These are phyloP conservation scores for Bombus sylvicola DNA, from an alignment of 1,140 invertebrate species.

Conservation along the genomic window DNA sequence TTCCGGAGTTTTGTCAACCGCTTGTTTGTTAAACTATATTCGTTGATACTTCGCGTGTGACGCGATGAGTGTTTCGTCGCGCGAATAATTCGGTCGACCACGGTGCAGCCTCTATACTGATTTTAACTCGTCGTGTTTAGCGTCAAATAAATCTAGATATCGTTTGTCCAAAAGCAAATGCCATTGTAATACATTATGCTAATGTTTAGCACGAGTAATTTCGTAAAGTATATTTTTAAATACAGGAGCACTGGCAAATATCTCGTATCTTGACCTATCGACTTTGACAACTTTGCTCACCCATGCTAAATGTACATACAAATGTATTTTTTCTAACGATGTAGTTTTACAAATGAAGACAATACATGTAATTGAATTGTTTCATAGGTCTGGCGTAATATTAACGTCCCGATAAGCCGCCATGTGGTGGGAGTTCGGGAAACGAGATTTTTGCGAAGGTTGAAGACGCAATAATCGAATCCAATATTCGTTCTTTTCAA, in stretches of 20 bases:
- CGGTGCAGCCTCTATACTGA: neutral
- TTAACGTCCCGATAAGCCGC: slow-evolving; percentile 33
- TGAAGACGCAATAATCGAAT: slow-evolving; percentile 81
- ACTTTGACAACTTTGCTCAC: neutral
- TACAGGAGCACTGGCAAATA: neutral
- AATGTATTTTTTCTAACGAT: too few relatives aligned
- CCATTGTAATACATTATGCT: too few relatives aligned
- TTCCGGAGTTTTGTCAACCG: slow-evolving; percentile 21
- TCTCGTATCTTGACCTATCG: neutral
- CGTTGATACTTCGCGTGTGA: neutral
- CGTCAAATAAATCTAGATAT: too few relatives aligned
- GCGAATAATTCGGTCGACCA: slow-evolving; percentile 1
- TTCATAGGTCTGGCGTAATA: neutral
- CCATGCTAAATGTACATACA: too few relatives aligned
- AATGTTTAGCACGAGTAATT: neutral
- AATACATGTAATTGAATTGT: neutral
- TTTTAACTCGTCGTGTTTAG: neutral
- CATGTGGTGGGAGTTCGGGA: slow-evolving; percentile 36
- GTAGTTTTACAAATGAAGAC: neutral
- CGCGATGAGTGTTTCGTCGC: neutral
- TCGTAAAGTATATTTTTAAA: too few relatives aligned
- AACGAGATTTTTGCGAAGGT: slow-evolving; percentile 71
- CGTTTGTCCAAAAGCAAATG: neutral
- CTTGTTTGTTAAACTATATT: slow-evolving; percentile 17
- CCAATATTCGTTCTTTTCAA: slow-evolving; percentile 81